A percentile compares a stretch with the other conserved stretches of the same genome.
These are phyloP conservation scores for Spea bombifrons DNA, from an alignment of 2,113 vertebrate species.

Conservation along the genomic window DNA sequence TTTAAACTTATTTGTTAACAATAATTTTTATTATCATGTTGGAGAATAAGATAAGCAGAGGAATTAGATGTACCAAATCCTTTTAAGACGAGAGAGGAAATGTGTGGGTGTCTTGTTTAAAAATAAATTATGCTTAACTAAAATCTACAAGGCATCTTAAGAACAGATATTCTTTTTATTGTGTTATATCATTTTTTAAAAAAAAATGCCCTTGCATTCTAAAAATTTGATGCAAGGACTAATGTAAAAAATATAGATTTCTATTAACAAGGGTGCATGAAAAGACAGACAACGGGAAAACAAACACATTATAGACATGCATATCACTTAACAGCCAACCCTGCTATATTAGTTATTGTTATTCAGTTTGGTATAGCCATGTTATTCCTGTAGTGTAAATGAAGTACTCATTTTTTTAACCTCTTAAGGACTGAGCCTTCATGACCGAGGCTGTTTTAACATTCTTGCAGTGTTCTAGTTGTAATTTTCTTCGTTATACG, in stretches of 20 bases:
- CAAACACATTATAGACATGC: no score
- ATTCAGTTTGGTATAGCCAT: no score
- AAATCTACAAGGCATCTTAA: constrained; percentile 6
- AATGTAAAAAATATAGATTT: constrained; percentile 11
- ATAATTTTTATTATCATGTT: neutral
- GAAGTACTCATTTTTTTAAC: no score
- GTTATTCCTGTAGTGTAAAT: no score
- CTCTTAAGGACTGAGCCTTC: no score
- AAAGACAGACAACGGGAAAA: no score
- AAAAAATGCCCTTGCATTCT: constrained; percentile 12
- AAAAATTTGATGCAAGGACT: constrained; percentile 9
- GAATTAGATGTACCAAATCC: constrained; percentile 29
- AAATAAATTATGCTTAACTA: constrained; percentile 18
- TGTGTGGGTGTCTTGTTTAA: constrained; percentile 7
- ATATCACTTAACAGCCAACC: no score
- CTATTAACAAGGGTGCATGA: neutral
- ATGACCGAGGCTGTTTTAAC: no score
- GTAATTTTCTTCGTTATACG: no score
- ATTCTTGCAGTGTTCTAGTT: no score
- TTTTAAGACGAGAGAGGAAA: constrained; percentile 15
- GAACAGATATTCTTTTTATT: constrained; percentile 21
- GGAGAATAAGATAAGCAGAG: neutral
- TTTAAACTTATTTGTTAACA: neutral
- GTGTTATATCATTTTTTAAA: constrained; percentile 25
- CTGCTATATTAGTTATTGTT: no score